Percentiles rank a stretch among this genome's conserved stretches.
phyloP scores from a whole-genome alignment of 2,113 vertebrate species.

The zebrafish (Danio rerio) region DNA sequence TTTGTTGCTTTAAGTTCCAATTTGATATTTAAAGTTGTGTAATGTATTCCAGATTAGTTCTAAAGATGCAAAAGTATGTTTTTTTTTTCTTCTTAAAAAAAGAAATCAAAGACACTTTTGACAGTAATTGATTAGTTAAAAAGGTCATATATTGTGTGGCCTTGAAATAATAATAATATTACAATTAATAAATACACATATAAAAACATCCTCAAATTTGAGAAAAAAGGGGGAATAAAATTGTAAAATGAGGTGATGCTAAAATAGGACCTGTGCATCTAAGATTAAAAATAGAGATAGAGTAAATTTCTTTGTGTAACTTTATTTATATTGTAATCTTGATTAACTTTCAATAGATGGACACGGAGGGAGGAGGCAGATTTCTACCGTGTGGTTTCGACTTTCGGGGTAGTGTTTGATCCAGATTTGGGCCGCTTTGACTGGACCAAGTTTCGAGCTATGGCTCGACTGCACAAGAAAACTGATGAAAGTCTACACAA shows the following conservation, averaged over 20 bases:
- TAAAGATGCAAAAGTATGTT: neutral
- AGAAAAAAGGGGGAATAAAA: too few relatives aligned
- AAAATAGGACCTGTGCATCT: neutral
- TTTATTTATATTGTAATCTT: neutral
- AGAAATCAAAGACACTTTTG: neutral
- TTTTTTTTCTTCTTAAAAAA: neutral
- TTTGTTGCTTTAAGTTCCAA: neutral
- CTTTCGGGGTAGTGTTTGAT: slow-evolving; percentile 97
- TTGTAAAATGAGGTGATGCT: too few relatives aligned
- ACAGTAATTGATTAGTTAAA: neutral
- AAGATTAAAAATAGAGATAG: neutral
- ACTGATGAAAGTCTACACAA: slow-evolving; percentile 97
- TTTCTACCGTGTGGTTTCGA: slow-evolving; percentile 97
- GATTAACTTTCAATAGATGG: slow-evolving; percentile 80
- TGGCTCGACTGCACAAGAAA: slow-evolving; percentile 97
- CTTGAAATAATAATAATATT: neutral
- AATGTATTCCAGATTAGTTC: neutral
- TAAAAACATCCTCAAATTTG: too few relatives aligned
- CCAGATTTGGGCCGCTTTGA: slow-evolving; percentile 90
- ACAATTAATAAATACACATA: too few relatives aligned
- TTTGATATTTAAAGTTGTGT: neutral
- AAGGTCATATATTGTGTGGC: neutral
- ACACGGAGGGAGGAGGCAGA: slow-evolving; percentile 97
- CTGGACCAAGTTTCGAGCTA: slow-evolving; percentile 98
- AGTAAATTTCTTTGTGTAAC: too few relatives aligned